Conservation (phyloP, 2,113 vertebrate genomes). For the Cranoglanis bouderius region DNA sequence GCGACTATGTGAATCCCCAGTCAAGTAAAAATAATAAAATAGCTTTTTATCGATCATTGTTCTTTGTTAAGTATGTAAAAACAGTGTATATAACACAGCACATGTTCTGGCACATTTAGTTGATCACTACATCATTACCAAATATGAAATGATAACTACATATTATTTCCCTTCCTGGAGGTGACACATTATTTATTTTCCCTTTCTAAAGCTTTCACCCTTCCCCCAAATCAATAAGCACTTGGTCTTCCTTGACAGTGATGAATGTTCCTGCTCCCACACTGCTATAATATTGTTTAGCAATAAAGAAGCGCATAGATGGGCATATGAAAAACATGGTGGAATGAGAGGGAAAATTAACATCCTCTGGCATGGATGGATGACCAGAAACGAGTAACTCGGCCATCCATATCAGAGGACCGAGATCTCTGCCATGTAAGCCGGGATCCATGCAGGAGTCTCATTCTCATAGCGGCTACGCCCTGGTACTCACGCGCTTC, state of each 20-base stretch:
- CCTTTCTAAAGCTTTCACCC: conserved; percentile 26
- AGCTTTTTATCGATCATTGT: conserved; percentile 31
- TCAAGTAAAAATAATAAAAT: conserved; percentile 23
- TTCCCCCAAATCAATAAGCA: conserved; percentile 73
- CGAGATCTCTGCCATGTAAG: conserved; percentile 2
- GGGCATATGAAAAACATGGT: conserved; percentile 68
- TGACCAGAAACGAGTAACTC: conserved; percentile 19
- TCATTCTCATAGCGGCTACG: not conserved
- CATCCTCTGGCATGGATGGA: conserved; percentile 26
- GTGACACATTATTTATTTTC: conserved; percentile 61
- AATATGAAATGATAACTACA: conserved; percentile 46
- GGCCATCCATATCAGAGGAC: conserved; percentile 21
- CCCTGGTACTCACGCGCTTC: conserved; percentile 82
- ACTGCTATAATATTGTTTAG: conserved; percentile 71
- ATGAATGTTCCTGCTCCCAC: conserved; percentile 69
- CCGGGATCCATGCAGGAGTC: conserved; percentile 1
- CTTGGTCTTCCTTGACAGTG: conserved; percentile 74
- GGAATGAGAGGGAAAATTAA: conserved; percentile 49
- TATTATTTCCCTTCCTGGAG: conserved; percentile 64
- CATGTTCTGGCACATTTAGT: not conserved
- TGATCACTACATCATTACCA: conserved; percentile 36
- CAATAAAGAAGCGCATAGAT: conserved; percentile 67
- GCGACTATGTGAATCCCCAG: conserved; percentile 10
- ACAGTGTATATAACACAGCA: not conserved
- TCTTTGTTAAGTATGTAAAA: conserved; percentile 23